Evolutionary conservation across 2,113 vertebrate species (phyloP), one percentile per base, ranked within the genome.

Genomic region (Lonchura striata): DNA sequence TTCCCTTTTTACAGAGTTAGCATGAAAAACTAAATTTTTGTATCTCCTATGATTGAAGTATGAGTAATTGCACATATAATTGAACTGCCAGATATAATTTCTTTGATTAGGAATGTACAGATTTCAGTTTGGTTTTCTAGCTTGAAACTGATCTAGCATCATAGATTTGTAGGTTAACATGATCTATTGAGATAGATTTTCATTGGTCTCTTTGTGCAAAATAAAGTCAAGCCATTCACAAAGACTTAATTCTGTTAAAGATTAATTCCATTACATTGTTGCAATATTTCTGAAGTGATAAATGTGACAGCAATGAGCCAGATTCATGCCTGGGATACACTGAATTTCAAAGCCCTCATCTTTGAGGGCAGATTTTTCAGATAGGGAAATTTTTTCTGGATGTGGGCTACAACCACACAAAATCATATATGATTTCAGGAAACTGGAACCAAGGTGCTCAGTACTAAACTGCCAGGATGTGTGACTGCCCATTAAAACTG

Each of bases 1-100:
- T 85, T 95, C 87, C n/a, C 23, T 79, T 94, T 87, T 90, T 79
- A 82, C 82, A 80, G 61, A 94, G 35, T 82, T 97, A 94, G 50
- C 50, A 81, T 76, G 74, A 95, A 96, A 95, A 66, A 89, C 70
- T 90, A 85, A 91, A 82, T 91, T 94, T 92, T 94, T 92, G 54
- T 92, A 74, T 85, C 93, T 92, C 11, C 27, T 82, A 72, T 97
- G 93, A 95, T 57, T 96, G 94, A 95, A 96, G 82, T 92, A 94
- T 94, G 83, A 87, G 94, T 96, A 95, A 95, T 95, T 96, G 78
- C 82, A 96, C 71, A 88, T 92, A 93, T 96, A 96, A 97, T 96
- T 96, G 96, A 94, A 95, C 84, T 97, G 89, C 82, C 92, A 96
- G 89, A 95, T 96, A 95, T 88, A 91, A 93, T 96, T 92, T 88